These are phyloP conservation scores for Plebejus melissa DNA, from an alignment of 2,888 invertebrate species.

Conservation along the genomic window DNA sequence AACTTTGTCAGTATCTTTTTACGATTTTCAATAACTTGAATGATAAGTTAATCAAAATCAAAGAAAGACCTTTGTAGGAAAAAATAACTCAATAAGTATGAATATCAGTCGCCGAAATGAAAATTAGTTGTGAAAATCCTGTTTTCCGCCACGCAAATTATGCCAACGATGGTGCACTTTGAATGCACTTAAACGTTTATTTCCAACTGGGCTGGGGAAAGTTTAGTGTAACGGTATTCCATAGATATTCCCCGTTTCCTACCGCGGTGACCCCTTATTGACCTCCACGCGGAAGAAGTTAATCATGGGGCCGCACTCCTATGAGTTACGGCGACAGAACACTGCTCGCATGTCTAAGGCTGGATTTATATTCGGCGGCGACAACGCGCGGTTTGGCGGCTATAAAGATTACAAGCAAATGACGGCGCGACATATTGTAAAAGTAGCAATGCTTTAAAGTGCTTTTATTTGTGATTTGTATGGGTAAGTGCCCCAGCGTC, in stretches of 20 bases:
- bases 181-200: slow-evolving; percentile 27
- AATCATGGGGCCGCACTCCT: slow-evolving; percentile 56
- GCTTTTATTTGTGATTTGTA: too few relatives aligned
- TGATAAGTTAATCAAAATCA: too few relatives aligned
- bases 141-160: background rate
- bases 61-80: too few relatives aligned
- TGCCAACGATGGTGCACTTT: background rate
- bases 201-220: slow-evolving; percentile 34
- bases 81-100: too few relatives aligned
- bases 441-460: too few relatives aligned
- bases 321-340: slow-evolving; percentile 48
- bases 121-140: background rate
- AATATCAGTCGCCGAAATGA: background rate
- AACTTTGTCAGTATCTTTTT: too few relatives aligned
- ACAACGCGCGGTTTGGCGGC: too few relatives aligned
- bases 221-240: slow-evolving; percentile 34
- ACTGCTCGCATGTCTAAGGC: slow-evolving; percentile 34
- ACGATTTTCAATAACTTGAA: too few relatives aligned
- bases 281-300: slow-evolving; percentile 71
- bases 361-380: too few relatives aligned
- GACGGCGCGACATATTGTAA: too few relatives aligned
- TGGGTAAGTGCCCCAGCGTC: too few relatives aligned
- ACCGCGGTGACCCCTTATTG: slow-evolving; percentile 57
- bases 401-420: too few relatives aligned
- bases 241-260: slow-evolving; percentile 34